A percentile compares a stretch with the other conserved stretches of the same genome.
phyloP scores from a whole-genome alignment of 2,113 vertebrate genomes.

The Eurystomus gularis region DNA sequence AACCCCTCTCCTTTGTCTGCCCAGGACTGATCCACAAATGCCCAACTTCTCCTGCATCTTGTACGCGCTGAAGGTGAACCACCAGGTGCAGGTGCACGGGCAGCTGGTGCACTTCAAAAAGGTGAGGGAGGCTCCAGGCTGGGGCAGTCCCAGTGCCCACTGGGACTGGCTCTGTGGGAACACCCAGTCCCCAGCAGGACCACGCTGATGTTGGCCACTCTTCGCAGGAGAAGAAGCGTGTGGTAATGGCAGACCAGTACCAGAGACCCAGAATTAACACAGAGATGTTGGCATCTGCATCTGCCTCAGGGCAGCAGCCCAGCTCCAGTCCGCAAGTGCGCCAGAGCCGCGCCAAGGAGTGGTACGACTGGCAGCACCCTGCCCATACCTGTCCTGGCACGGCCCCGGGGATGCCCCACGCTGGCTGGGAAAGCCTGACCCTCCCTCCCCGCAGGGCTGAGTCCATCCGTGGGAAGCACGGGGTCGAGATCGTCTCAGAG shows the following conservation, averaged over 20 bases:
- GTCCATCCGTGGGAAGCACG: conserved; percentile 77
- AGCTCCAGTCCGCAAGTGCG: fast-evolving
- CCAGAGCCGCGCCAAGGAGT: not conserved
- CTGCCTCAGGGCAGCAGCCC: not conserved
- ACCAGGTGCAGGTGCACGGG: conserved; percentile 19
- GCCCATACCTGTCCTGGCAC: fast-evolving
- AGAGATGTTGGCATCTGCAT: fast-evolving
- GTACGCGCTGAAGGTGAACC: conserved; percentile 57
- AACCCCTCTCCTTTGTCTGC: not conserved
- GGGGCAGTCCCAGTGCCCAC: fast-evolving
- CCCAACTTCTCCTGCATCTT: conserved; percentile 81
- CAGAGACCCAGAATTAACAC: not conserved
- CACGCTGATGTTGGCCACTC: not conserved
- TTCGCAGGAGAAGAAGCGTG: not conserved
- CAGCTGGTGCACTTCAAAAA: conserved; percentile 62
- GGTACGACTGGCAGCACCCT: not conserved
- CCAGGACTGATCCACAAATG: conserved; percentile 66
- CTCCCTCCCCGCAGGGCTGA: not conserved
- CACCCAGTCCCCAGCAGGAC: fast-evolving
- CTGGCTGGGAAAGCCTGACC: not conserved
- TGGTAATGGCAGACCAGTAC: conserved; percentile 55
- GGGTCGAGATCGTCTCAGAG: conserved; percentile 72
- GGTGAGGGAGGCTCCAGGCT: conserved; percentile 17
- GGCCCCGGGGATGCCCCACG: fast-evolving
- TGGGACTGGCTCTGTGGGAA: not conserved